phyloP scores from a whole-genome alignment of 2,888 invertebrate species.

The Chaitophorus viminalis region DNA sequence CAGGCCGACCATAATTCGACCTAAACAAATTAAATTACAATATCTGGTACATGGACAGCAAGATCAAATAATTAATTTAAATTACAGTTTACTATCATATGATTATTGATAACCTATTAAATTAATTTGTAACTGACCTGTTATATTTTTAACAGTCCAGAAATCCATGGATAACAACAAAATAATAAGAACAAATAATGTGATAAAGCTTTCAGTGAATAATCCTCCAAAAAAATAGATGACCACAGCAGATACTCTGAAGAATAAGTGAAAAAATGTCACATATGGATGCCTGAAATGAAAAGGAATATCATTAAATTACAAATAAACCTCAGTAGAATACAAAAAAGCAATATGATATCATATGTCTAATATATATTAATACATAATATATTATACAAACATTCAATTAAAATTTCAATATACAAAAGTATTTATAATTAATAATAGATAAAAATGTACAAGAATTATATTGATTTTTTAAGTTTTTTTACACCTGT shows the following conservation, averaged over 20 bases:
- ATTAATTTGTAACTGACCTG: conserved; percentile 68
- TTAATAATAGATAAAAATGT: too few relatives aligned
- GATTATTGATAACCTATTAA: too few relatives aligned
- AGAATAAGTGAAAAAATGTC: conserved; percentile 89
- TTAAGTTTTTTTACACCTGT: too few relatives aligned
- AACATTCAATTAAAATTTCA: too few relatives aligned
- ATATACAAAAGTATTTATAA: too few relatives aligned
- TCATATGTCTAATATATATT: too few relatives aligned
- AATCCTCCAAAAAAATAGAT: conserved; percentile 90
- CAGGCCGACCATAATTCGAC: conserved; percentile 91
- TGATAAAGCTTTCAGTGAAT: conserved; percentile 92
- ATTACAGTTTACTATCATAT: neutral
- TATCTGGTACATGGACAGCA: neutral
- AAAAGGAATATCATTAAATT: conserved; percentile 30
- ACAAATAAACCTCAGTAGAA: too few relatives aligned
- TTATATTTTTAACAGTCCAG: conserved; percentile 98
- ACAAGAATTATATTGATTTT: too few relatives aligned
- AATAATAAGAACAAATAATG: conserved; percentile 92
- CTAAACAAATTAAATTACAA: conserved; percentile 68
- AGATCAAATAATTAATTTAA: neutral
- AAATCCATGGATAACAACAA: conserved; percentile 95
- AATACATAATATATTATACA: too few relatives aligned
- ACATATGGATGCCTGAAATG: conserved; percentile 87
- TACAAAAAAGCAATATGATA: too few relatives aligned
- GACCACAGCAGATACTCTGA: conserved; percentile 83